These are phyloP conservation scores for Pseudopipra pipra DNA, from an alignment of 2,113 vertebrate genomes.

Conservation along the genomic window DNA sequence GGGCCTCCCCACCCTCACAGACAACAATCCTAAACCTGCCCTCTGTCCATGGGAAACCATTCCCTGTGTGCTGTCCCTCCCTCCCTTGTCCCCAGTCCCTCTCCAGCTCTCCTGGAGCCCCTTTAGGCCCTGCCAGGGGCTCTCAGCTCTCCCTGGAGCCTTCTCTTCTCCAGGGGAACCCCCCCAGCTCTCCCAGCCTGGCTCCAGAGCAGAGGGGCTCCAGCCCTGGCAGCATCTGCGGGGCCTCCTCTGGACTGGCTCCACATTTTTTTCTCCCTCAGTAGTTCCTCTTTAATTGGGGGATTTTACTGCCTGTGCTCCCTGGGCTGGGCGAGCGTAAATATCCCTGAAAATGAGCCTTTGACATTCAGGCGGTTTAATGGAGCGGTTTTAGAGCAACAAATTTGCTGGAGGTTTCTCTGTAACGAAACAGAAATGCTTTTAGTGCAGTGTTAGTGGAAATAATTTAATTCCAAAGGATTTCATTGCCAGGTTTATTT, in stretches of 20 bases:
- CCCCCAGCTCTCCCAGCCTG: neutral
- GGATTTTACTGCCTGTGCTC: neutral
- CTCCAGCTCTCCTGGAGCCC: neutral
- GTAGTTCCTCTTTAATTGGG: neutral
- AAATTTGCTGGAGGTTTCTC: constrained; percentile 17
- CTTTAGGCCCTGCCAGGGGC: neutral
- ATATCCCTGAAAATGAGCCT: neutral
- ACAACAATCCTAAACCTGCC: rapidly evolving
- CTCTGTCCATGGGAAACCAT: neutral
- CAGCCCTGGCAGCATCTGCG: rapidly evolving
- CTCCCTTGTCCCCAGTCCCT: neutral
- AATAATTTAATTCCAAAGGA: constrained; percentile 39
- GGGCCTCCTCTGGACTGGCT: neutral
- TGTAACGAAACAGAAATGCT: neutral
- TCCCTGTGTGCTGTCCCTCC: neutral
- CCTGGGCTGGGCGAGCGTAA: neutral
- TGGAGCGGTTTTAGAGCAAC: neutral
- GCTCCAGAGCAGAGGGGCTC: neutral
- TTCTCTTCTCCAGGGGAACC: neutral
- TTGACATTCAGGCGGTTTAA: neutral
- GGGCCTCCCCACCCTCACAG: neutral
- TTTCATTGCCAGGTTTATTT: constrained; percentile 36
- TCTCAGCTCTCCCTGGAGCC: neutral
- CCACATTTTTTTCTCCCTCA: neutral
- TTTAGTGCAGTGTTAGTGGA: constrained; percentile 19